Evolutionary conservation across 2,888 invertebrate species (phyloP).

Genomic region (Melitaea athalia): DNA sequence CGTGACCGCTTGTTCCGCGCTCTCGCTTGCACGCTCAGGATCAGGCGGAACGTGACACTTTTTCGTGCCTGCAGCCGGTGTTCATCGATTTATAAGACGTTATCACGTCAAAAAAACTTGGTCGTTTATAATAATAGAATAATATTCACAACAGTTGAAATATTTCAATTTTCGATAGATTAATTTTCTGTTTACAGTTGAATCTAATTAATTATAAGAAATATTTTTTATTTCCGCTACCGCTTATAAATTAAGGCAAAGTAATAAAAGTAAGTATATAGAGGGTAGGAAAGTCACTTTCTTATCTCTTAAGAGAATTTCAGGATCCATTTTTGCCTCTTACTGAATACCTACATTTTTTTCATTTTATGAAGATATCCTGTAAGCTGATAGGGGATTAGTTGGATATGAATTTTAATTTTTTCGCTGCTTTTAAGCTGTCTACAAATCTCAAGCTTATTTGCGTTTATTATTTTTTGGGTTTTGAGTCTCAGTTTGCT

Average conservation of each 20-base stretch:
- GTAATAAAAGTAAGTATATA: conserved; percentile 36
- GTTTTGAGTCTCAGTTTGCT: no score
- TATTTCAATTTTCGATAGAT: no score
- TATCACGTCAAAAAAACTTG: no score
- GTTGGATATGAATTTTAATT: neutral
- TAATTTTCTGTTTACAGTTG: neutral
- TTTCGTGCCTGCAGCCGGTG: no score
- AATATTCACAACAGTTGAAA: no score
- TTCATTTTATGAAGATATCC: conserved; percentile 20
- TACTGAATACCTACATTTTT: conserved; percentile 32
- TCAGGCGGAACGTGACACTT: no score
- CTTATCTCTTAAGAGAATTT: conserved; percentile 41
- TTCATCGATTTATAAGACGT: no score
- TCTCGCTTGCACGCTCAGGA: no score
- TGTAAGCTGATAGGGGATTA: conserved; percentile 29
- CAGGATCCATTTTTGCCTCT: conserved; percentile 32
- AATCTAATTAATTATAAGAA: neutral
- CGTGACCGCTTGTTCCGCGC: no score
- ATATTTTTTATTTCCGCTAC: conserved; percentile 17
- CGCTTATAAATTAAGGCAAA: conserved; percentile 40
- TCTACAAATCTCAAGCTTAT: no score
- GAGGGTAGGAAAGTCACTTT: conserved; percentile 31
- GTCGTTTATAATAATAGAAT: no score
- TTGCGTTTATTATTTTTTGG: no score
- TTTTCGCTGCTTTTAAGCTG: neutral